Evolutionary conservation across 2,797 vertebrate species (phyloP).

Genomic region (Pachyuromys duprasi): DNA sequence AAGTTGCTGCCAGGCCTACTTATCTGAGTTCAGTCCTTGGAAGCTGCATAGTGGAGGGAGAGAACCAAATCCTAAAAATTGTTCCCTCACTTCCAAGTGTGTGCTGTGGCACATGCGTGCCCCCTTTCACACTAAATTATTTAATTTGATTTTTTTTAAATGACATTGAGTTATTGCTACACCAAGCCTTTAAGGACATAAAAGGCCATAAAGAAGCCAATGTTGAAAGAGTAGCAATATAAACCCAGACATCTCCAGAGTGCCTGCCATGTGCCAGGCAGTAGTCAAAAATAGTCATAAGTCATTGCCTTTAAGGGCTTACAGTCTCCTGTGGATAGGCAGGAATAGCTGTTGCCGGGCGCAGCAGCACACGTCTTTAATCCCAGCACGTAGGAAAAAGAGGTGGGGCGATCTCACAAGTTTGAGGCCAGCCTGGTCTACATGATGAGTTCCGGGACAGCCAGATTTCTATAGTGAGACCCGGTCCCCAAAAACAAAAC

Average conservation of each 20-base stretch:
- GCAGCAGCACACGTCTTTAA: neutral
- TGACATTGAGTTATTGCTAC: neutral
- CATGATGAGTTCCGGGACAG: neutral
- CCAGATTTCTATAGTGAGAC: neutral
- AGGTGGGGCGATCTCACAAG: neutral
- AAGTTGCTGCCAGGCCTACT: neutral
- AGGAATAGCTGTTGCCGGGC: neutral
- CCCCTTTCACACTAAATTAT: neutral
- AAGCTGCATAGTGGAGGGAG: neutral
- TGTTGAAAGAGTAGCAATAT: neutral
- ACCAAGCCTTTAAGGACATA: neutral
- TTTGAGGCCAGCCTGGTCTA: too few species aligned
- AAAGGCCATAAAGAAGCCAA: neutral
- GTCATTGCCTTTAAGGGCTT: neutral
- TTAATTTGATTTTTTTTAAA: neutral
- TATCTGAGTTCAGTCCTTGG: neutral
- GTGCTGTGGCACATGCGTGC: neutral
- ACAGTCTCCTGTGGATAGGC: neutral
- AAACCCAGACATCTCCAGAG: neutral
- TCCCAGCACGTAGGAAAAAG: neutral
- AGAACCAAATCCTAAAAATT: neutral
- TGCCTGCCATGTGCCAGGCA: neutral
- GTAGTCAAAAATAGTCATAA: neutral
- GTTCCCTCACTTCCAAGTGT: neutral
- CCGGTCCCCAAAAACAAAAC: neutral